These are phyloP conservation scores for Cotesia vestalis DNA, from an alignment of 1,140 invertebrate species.

Conservation along the genomic window DNA sequence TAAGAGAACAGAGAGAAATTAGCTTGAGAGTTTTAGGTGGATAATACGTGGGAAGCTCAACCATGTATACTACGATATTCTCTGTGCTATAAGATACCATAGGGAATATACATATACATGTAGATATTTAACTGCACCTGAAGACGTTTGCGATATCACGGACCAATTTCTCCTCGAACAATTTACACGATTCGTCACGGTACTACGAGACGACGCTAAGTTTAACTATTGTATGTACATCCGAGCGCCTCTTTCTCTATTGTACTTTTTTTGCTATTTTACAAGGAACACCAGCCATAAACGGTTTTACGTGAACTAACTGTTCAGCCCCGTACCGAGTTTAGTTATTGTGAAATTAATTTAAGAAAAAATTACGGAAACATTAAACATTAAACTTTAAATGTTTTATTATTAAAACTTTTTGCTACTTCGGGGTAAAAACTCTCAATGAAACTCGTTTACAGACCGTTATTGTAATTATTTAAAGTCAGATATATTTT, in stretches of 20 bases:
- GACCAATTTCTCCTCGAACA: constrained; percentile 52
- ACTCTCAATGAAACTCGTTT: too few relatives aligned
- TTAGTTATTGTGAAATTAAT: too few relatives aligned
- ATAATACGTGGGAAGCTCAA: constrained; percentile 40
- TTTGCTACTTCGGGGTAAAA: too few relatives aligned
- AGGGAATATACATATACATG: not conserved
- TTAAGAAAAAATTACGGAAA: too few relatives aligned
- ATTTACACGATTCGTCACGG: constrained; percentile 49
- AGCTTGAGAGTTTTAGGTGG: constrained; percentile 34
- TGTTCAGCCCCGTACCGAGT: constrained; percentile 30
- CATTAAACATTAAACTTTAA: too few relatives aligned
- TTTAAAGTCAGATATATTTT: too few relatives aligned
- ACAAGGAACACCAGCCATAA: constrained; percentile 27
- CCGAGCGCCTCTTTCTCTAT: constrained; percentile 33
- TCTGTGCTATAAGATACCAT: too few relatives aligned
- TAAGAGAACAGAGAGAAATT: constrained; percentile 44
- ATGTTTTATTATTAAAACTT: too few relatives aligned
- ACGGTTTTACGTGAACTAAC: constrained; percentile 41
- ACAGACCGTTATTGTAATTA: too few relatives aligned
- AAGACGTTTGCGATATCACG: constrained; percentile 35
- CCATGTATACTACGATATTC: constrained; percentile 15
- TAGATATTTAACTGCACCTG: too few relatives aligned
- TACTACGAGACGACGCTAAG: constrained; percentile 43
- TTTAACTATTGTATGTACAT: constrained; percentile 44
- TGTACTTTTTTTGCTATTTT: too few relatives aligned